Conservation (phyloP, 2,113 vertebrate genomes). For the Grammomys surdaster region DNA sequence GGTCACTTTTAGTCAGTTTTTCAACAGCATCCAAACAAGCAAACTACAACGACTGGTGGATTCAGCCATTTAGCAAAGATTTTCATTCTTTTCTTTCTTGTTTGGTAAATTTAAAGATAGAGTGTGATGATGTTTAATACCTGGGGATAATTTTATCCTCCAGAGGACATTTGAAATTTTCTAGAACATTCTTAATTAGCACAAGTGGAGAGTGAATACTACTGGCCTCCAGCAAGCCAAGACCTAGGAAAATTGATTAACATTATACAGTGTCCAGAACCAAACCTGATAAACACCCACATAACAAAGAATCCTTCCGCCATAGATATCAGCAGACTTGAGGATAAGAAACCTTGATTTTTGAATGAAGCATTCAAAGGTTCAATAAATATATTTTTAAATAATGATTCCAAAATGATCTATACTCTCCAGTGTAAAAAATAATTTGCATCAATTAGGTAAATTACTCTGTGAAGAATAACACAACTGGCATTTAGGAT, state of each 20-base stretch:
- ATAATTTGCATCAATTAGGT: neutral
- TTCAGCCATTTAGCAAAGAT: neutral
- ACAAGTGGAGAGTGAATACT: neutral
- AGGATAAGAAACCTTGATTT: neutral
- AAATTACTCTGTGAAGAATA: neutral
- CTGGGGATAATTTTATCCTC: neutral
- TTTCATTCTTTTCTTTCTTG: slow-evolving; percentile 18
- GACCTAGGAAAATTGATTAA: neutral
- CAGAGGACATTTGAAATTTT: neutral
- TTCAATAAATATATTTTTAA: neutral
- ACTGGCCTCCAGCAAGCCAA: neutral
- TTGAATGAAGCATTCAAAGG: neutral
- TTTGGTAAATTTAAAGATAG: neutral
- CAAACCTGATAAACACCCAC: neutral
- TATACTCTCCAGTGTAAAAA: neutral
- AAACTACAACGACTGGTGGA: neutral
- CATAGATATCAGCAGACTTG: neutral
- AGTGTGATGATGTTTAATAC: neutral
- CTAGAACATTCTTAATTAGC: neutral
- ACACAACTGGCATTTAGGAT: neutral
- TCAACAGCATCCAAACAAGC: neutral
- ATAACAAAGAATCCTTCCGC: neutral
- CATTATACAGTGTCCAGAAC: neutral
- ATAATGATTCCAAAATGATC: neutral
- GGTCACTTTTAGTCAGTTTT: neutral